These are phyloP conservation scores for Dolomedes plantarius DNA, from an alignment of 2,888 invertebrate genomes.

Conservation along the genomic window DNA sequence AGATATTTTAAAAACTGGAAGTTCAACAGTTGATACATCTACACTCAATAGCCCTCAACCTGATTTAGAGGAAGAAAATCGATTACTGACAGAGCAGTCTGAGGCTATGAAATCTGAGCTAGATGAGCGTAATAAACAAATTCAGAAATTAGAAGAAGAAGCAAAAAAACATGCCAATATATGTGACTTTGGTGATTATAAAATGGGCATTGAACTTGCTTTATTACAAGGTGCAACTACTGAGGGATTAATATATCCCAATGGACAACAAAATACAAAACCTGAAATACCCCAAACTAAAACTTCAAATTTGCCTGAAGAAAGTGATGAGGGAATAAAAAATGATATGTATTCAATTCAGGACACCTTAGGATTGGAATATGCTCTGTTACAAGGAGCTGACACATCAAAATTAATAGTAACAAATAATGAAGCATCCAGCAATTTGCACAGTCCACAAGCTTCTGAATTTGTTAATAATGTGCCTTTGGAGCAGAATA, in stretches of 20 bases:
- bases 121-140: conserved; percentile 7
- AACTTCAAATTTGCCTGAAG: no score
- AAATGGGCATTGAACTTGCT: conserved; percentile 47
- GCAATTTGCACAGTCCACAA: not conserved
- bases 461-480: not conserved
- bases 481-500: not conserved
- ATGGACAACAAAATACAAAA: not conserved
- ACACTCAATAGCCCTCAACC: no score
- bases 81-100: no score
- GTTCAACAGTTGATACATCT: no score
- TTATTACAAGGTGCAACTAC: conserved; percentile 42
- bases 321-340: no score
- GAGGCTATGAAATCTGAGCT: not conserved
- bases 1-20: no score
- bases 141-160: conserved; percentile 28
- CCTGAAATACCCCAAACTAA: not conserved
- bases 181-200: conserved; percentile 6
- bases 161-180: conserved; percentile 15
- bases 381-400: conserved; percentile 40
- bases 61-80: not conserved
- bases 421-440: not conserved
- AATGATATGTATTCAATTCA: not conserved
- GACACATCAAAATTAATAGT: not conserved
- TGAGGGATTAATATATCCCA: conserved; percentile 3
- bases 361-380: conserved; percentile 29